Conservation (phyloP, 2,113 vertebrate species). For the Hypanus sabinus region DNA sequence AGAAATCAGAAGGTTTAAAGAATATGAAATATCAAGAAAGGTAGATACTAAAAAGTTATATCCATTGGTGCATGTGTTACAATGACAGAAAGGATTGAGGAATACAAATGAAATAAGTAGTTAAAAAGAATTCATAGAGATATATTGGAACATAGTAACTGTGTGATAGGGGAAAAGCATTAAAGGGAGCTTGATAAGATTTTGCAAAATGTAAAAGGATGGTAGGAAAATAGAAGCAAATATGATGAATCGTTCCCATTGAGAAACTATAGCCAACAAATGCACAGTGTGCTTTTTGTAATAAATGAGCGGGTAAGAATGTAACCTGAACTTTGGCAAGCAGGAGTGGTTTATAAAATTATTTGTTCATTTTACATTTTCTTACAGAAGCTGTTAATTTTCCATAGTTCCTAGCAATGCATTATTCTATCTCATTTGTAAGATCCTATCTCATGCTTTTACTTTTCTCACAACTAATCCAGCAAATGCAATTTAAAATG, state of each 20-base stretch:
- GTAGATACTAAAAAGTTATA: background rate
- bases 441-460: background rate
- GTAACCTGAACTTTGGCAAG: background rate
- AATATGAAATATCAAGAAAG: background rate
- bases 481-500: too few relatives aligned
- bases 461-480: background rate
- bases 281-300: background rate
- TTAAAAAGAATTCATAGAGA: background rate
- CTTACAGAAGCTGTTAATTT: background rate
- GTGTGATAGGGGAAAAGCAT: background rate
- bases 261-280: background rate
- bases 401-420: background rate
- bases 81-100: background rate
- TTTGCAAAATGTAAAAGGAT: background rate
- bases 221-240: background rate
- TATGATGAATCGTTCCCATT: background rate
- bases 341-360: background rate
- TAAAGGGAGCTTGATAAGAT: background rate
- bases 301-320: too few relatives aligned
- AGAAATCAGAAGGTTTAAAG: background rate
- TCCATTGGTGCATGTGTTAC: background rate
- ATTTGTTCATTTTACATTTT: background rate
- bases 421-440: background rate
- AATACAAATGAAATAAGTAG: background rate
- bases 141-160: background rate